These are phyloP conservation scores for Stenurella melanura DNA, from an alignment of 2,888 invertebrate species.

Conservation along the genomic window DNA sequence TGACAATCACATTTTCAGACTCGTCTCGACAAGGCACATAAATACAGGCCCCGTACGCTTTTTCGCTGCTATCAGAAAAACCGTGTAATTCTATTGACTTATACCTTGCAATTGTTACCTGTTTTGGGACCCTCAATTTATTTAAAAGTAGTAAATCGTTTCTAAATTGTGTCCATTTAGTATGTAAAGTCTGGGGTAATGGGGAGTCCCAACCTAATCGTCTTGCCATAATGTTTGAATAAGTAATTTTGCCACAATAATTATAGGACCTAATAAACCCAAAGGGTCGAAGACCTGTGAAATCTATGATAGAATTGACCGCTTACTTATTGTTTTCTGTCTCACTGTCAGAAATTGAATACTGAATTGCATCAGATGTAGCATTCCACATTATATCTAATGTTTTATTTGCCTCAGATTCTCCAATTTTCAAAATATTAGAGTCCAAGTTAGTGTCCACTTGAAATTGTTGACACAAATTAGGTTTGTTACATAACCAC, in stretches of 20 bases:
- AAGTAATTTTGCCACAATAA: neutral
- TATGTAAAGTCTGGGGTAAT: neutral
- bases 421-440: conserved; percentile 44
- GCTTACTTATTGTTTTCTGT: neutral
- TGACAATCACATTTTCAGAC: neutral
- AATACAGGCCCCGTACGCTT: neutral
- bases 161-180: neutral
- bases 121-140: too few relatives aligned
- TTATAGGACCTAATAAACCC: neutral
- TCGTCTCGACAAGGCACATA: neutral
- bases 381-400: conserved; percentile 46
- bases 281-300: conserved; percentile 1
- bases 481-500: conserved; percentile 38
- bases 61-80: neutral
- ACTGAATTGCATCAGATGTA: conserved; percentile 35
- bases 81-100: conserved; percentile 18
- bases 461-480: neutral
- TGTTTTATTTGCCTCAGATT: conserved; percentile 50
- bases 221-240: neutral
- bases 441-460: neutral
- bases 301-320: conserved; percentile 12
- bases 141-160: neutral
- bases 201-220: neutral
- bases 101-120: too few relatives aligned
- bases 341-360: conserved; percentile 26